Conservation (phyloP, 2,888 invertebrate species). For the Dolomedes plantarius region DNA sequence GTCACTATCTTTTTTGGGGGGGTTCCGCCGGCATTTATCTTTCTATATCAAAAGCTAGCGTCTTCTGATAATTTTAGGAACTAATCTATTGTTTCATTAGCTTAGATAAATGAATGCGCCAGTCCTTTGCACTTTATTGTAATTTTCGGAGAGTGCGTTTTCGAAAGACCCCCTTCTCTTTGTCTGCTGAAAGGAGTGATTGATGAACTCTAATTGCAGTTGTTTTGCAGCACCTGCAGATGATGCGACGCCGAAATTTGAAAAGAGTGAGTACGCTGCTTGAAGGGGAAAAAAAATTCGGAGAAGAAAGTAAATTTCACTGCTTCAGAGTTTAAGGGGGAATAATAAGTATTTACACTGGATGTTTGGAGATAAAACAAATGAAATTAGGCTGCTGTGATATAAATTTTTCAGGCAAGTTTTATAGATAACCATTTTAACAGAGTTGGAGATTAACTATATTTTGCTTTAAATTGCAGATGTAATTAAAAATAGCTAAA, state of each 20-base stretch:
- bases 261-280: neutral
- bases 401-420: too few species aligned
- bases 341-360: too few species aligned
- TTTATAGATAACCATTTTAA: too few species aligned
- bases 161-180: neutral
- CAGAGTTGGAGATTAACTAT: too few species aligned
- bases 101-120: neutral
- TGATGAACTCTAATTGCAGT: conserved; percentile 5
- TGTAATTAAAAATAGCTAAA: too few species aligned
- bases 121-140: neutral
- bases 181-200: conserved; percentile 4
- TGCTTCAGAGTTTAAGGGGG: neutral
- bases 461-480: too few species aligned
- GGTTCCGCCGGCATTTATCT: too few species aligned
- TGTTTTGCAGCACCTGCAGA: conserved; percentile 13
- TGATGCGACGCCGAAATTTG: neutral
- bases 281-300: neutral
- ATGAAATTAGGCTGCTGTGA: too few species aligned
- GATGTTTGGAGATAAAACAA: too few species aligned
- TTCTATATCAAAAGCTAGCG: neutral
- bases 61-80: neutral
- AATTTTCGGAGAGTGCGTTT: neutral
- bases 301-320: neutral
- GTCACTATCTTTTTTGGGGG: too few species aligned
- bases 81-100: conserved; percentile 16